phyloP scores from a whole-genome alignment of 2,797 vertebrate genomes.

The Esox lucius region DNA sequence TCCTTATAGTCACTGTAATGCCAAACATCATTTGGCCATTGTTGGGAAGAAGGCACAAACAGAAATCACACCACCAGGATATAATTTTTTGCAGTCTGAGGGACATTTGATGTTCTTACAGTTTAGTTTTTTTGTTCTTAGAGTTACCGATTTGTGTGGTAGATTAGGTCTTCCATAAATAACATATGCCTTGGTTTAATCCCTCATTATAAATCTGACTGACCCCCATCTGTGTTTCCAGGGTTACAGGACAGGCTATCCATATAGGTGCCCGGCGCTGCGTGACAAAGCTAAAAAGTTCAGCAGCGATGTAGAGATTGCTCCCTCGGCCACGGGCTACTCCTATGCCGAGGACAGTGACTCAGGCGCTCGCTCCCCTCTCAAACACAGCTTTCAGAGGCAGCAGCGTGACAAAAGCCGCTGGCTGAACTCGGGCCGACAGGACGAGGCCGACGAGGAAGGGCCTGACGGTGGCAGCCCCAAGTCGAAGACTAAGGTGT shows the following conservation, averaged over 20 bases:
- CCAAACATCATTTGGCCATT: no score
- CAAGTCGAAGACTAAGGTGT: constrained; percentile 99
- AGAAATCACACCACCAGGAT: no score
- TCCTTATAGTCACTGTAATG: no score
- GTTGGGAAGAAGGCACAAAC: no score
- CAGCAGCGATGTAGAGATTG: constrained; percentile 93
- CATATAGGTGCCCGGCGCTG: constrained; percentile 94
- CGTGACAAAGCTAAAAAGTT: constrained; percentile 96
- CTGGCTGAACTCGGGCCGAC: constrained; percentile 91
- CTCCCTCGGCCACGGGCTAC: constrained; percentile 87
- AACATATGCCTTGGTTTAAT: not conserved
- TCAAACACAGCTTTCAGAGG: constrained; percentile 99
- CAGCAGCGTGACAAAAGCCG: constrained; percentile 98
- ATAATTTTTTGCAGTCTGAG: no score
- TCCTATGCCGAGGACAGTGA: constrained; percentile 93
- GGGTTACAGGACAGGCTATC: constrained; percentile 98
- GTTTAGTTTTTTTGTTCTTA: no score
- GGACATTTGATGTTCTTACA: no score
- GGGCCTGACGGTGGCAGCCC: constrained; percentile 94
- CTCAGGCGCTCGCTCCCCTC: constrained; percentile 93
- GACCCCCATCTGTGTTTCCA: constrained; percentile 42
- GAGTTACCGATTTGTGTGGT: no score
- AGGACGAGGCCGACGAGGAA: constrained; percentile 91
- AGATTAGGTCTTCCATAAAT: no score
- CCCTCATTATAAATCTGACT: not conserved